phyloP scores from a whole-genome alignment of 2,113 vertebrate species.

The Indicator maculatus region DNA sequence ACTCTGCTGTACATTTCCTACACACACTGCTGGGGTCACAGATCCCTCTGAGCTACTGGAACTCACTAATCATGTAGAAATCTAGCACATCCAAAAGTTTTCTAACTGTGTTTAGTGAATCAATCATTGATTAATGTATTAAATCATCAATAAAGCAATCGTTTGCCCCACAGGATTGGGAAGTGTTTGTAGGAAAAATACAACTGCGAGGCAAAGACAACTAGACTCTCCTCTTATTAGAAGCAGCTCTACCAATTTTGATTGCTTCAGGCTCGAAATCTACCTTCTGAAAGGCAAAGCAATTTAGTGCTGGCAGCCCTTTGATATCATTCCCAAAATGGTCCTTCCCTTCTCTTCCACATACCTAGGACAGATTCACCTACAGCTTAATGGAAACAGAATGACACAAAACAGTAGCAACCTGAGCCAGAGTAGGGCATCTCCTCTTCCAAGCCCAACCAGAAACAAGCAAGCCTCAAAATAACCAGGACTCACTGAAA shows the following conservation, averaged over 20 bases:
- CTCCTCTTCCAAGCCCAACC: accelerated
- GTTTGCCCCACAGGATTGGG: background rate
- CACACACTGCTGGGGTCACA: background rate
- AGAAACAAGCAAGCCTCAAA: background rate
- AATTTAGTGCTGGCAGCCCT: background rate
- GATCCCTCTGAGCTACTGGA: background rate
- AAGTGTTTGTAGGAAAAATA: background rate
- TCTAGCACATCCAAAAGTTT: background rate
- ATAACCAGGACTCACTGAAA: background rate
- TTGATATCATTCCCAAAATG: background rate
- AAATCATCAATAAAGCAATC: background rate
- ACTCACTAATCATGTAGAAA: background rate
- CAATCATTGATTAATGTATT: background rate
- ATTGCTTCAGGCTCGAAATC: background rate
- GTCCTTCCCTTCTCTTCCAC: background rate
- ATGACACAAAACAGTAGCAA: background rate
- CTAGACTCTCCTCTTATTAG: background rate
- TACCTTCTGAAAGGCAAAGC: background rate
- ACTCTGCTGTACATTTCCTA: background rate
- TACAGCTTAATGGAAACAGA: background rate
- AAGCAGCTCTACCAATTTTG: background rate
- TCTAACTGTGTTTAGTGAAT: background rate
- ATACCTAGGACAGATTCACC: background rate
- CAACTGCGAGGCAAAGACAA: background rate
- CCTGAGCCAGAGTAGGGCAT: accelerated